Conservation (phyloP, 2,797 vertebrate genomes). For the Martes flavigula region DNA sequence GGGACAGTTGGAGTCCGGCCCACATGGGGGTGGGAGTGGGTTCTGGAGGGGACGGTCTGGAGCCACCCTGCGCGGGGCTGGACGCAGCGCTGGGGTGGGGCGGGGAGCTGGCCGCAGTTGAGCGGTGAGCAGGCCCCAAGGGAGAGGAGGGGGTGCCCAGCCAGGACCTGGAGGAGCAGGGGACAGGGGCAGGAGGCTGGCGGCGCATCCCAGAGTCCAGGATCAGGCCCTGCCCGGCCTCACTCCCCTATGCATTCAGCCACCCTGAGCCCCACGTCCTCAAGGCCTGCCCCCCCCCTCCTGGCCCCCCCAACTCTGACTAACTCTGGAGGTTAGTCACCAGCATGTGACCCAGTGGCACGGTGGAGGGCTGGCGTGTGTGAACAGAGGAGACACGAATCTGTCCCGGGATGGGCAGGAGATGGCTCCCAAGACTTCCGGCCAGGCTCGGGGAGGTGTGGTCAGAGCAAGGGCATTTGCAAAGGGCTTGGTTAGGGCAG, state of each 20-base stretch:
- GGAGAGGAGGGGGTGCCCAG: not conserved
- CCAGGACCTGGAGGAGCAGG: not conserved
- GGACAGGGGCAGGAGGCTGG: not conserved
- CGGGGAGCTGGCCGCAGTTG: not conserved
- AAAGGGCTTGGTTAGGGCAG: not conserved
- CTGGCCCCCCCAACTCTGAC: not conserved
- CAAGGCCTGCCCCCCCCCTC: too few relatives aligned
- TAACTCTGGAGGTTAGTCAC: not conserved
- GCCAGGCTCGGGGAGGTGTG: not conserved
- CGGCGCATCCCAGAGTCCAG: not conserved
- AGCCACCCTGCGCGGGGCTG: not conserved
- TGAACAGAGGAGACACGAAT: not conserved
- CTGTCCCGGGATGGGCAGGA: not conserved
- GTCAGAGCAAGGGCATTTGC: rapidly evolving
- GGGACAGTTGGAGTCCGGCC: not conserved
- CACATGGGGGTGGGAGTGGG: not conserved
- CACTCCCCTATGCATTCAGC: not conserved
- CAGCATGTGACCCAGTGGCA: not conserved
- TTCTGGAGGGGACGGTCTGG: not conserved
- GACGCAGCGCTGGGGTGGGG: not conserved
- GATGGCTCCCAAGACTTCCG: not conserved
- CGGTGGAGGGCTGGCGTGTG: not conserved
- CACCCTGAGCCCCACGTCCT: not conserved
- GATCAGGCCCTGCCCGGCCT: not conserved
- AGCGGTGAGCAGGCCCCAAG: not conserved